These are phyloP conservation scores for Mimas tiliae DNA, from an alignment of 2,888 invertebrate species.

Conservation along the genomic window DNA sequence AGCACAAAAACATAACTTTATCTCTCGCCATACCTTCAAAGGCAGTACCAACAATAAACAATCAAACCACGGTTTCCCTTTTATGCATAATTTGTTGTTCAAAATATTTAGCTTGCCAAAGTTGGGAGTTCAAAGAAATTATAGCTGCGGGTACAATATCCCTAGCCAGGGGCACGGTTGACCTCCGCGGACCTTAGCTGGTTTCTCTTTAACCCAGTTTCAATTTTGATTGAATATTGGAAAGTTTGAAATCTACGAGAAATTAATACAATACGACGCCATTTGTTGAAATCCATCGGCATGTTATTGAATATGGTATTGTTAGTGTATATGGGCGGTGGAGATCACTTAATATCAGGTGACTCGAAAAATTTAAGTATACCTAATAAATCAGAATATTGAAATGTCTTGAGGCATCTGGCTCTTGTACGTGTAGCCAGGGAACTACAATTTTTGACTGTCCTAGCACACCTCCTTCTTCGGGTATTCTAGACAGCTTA, in stretches of 20 bases:
- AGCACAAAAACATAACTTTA: no score
- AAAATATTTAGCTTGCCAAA: not conserved
- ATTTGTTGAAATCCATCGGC: not conserved
- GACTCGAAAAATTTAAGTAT: no score
- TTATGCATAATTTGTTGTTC: not conserved
- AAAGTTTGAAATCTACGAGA: not conserved
- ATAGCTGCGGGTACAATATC: not conserved
- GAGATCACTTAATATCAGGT: no score
- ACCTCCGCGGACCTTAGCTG: not conserved
- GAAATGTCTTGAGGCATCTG: no score
- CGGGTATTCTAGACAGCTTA: no score
- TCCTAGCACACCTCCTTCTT: no score
- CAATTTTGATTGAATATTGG: slow-evolving; percentile 2
- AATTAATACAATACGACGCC: slow-evolving; percentile 11
- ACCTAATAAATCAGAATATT: no score
- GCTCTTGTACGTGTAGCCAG: no score
- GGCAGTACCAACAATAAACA: not conserved
- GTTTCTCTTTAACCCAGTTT: slow-evolving; percentile 18
- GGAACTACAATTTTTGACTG: no score
- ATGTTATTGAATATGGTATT: no score
- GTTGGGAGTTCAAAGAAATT: slow-evolving; percentile 1
- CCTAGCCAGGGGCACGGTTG: not conserved
- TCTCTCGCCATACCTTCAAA: not conserved
- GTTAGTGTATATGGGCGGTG: no score
- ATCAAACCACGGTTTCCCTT: not conserved